Evolutionary conservation across 2,888 invertebrate species (phyloP).

Genomic region (Cerastoderma edule): DNA sequence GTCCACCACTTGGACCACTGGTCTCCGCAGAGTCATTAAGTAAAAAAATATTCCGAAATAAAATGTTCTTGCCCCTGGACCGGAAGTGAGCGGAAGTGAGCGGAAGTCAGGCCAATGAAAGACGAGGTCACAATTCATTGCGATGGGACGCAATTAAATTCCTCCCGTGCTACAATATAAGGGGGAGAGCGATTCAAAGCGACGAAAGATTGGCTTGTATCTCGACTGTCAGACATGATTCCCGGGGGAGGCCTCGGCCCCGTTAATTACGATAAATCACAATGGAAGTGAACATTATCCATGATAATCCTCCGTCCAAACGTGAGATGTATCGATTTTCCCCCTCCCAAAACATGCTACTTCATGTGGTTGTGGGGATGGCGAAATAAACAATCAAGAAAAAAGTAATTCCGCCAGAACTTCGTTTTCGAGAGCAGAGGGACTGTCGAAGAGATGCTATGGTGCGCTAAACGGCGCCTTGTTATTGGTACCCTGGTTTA

Average conservation of each 20-base stretch:
- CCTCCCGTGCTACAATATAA: conserved; percentile 6
- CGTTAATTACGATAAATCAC: conserved; percentile 35
- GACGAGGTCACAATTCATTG: background rate
- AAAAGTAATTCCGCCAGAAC: too few species aligned
- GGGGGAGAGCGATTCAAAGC: conserved; percentile 9
- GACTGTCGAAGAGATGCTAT: too few species aligned
- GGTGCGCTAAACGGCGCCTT: too few species aligned
- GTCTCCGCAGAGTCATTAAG: conserved; percentile 4
- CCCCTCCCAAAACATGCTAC: too few species aligned
- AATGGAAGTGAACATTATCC: conserved; percentile 29
- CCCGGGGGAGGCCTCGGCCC: conserved; percentile 14
- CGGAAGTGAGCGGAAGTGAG: too few species aligned
- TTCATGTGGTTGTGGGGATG: too few species aligned
- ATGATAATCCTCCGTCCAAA: conserved; percentile 10
- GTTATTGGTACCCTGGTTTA: too few species aligned
- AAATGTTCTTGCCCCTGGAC: background rate
- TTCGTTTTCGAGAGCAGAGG: too few species aligned
- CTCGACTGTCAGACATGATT: conserved; percentile 5
- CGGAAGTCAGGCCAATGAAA: too few species aligned
- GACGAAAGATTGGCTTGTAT: conserved; percentile 20
- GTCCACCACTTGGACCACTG: too few species aligned
- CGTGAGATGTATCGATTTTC: conserved; percentile 11
- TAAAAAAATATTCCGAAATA: conserved; percentile 7
- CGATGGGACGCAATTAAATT: conserved; percentile 7
- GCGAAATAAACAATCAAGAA: too few species aligned